These are phyloP conservation scores for Bungarus multicinctus DNA, from an alignment of 2,113 vertebrate genomes.

Conservation along the genomic window DNA sequence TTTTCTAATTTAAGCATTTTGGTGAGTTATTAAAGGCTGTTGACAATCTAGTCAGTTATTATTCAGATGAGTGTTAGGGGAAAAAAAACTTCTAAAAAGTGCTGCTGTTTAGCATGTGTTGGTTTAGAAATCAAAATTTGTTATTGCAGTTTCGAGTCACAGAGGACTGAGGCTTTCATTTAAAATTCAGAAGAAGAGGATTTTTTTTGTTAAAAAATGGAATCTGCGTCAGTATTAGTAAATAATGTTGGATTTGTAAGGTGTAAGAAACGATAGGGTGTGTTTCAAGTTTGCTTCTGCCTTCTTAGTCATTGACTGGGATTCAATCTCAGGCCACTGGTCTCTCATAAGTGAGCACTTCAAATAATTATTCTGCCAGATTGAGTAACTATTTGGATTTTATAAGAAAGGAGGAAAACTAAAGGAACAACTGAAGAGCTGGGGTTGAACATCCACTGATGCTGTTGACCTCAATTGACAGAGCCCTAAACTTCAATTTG, in stretches of 20 bases:
- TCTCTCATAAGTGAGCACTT: neutral
- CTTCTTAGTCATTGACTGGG: neutral
- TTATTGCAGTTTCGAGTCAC: conserved; percentile 32
- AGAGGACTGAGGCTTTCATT: conserved; percentile 26
- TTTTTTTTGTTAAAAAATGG: conserved; percentile 8
- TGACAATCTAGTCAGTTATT: conserved; percentile 37
- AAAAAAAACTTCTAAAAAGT: conserved; percentile 7
- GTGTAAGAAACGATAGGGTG: conserved; percentile 31
- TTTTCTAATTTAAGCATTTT: conserved; percentile 29
- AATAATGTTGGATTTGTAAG: conserved; percentile 3
- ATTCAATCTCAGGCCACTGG: neutral
- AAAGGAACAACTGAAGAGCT: neutral
- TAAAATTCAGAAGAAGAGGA: conserved; percentile 37
- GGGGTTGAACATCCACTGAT: neutral
- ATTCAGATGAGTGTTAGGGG: neutral
- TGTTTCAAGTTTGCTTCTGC: conserved; percentile 34
- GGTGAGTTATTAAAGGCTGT: neutral
- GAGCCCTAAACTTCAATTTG: neutral
- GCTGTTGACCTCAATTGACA: neutral
- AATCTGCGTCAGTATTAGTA: conserved; percentile 22
- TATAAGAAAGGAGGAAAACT: too few species aligned
- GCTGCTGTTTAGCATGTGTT: neutral
- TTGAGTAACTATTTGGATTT: neutral
- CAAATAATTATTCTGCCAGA: neutral
- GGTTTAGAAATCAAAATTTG: conserved; percentile 36